Evolutionary conservation across 2,797 vertebrate species (phyloP).

Genomic region (Carapus acus): DNA sequence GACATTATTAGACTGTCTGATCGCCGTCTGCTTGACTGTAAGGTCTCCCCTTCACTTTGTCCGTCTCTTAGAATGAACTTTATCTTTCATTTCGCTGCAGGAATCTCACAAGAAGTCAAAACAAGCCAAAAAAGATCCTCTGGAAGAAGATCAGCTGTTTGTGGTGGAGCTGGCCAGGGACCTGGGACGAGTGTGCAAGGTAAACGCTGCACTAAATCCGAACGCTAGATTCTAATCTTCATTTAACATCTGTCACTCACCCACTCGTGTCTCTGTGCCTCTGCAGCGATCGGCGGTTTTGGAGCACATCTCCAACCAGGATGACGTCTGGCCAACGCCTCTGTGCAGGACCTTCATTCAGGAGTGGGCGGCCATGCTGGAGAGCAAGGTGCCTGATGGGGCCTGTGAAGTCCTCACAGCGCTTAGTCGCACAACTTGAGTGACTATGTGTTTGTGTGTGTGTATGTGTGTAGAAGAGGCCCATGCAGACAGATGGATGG

Average conservation of each 20-base stretch:
- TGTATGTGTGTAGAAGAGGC: slow-evolving; percentile 61
- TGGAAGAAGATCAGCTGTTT: slow-evolving; percentile 74
- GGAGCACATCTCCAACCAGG: slow-evolving; percentile 67
- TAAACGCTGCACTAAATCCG: slow-evolving; percentile 32
- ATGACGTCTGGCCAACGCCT: slow-evolving; percentile 68
- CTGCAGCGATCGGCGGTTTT: slow-evolving; percentile 67
- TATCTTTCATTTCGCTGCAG: slow-evolving; percentile 39
- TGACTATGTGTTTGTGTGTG: background rate
- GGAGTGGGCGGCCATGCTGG: slow-evolving; percentile 71
- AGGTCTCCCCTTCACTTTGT: background rate
- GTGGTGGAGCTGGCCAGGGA: slow-evolving; percentile 72
- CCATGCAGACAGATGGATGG: slow-evolving; percentile 71
- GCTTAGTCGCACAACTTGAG: too few species aligned
- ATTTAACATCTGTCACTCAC: too few species aligned
- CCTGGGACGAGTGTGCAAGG: slow-evolving; percentile 73
- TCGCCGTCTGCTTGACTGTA: slow-evolving; percentile 10
- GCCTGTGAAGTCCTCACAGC: too few species aligned
- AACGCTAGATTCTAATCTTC: too few species aligned
- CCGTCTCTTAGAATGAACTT: background rate
- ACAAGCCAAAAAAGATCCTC: slow-evolving; percentile 61
- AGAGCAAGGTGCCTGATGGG: slow-evolving; percentile 67
- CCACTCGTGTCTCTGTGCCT: slow-evolving; percentile 3
- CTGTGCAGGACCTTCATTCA: slow-evolving; percentile 68
- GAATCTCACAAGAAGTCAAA: slow-evolving; percentile 66
- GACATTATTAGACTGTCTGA: slow-evolving; percentile 29